Evolutionary conservation across 2,888 invertebrate genomes (phyloP), one percentile per base, ranked within the genome.

Genomic region (Drosophila anomelani): DNA sequence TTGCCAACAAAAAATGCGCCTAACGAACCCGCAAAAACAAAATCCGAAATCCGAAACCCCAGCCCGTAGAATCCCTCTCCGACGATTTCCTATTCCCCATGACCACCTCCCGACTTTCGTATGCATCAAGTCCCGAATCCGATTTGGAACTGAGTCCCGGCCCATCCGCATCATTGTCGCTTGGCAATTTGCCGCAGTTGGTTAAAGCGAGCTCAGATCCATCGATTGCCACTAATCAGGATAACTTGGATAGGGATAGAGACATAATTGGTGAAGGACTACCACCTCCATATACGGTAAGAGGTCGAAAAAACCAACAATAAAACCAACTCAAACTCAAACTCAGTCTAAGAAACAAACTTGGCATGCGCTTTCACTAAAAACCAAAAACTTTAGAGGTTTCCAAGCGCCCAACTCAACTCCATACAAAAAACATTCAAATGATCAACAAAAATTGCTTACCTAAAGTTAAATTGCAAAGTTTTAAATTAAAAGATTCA

Each of bases 1-100:
- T 70, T 63, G 63, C 61, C 61, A 39, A 63, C 20, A 60, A 47
- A 46, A 62, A 46, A 26, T 79, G 62, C 74, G 78, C 77, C 58
- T 68, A 73, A 71, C 53, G 57, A 60, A 77, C 68, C 77, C 39
- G 44, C 23, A 47, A 38, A 62, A 64, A 49, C 29, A 55, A 32
- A 32, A 9, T 20, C 20, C 20, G 20, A 29, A 10, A 32, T 32
- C 32, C 10, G 76, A 93, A 77, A 93, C 92, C 94, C 79, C 79
- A 98, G 98, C 98, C 98, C 92, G 97, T 98, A 93, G 98, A 98
- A 94, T 97, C 97, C 93, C 95, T 98, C 93, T 98, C 98, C 90
- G 99, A 99, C 93, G 98, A 99, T 95, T 98, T 98, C 95, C 96
- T 99, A 92, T 99, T 99, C 95, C 98, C 98, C 92, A 98, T 98